Evolutionary conservation across 2,113 vertebrate genomes (phyloP).

Genomic region (Labeo rohita): DNA sequence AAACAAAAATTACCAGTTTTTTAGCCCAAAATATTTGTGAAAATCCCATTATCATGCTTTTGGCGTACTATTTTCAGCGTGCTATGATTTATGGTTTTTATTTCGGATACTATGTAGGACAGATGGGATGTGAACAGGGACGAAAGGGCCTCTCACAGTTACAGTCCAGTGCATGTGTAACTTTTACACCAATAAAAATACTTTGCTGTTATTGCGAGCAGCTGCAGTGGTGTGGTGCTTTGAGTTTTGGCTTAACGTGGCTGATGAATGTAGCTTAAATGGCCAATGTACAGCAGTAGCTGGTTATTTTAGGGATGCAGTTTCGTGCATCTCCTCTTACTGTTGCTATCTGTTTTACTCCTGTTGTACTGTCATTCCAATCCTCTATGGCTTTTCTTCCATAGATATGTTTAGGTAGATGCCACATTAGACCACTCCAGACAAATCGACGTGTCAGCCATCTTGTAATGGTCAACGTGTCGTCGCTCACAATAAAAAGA

Average conservation of each 20-base stretch:
- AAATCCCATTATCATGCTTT: neutral
- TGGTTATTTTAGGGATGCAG: neutral
- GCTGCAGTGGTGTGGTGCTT: neutral
- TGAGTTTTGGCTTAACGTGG: neutral
- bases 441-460: neutral
- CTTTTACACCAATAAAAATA: conserved; percentile 1
- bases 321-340: neutral
- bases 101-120: neutral
- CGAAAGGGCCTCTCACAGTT: neutral
- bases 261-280: neutral
- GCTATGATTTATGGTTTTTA: neutral
- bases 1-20: too few species aligned
- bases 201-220: neutral
- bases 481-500: neutral
- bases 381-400: neutral
- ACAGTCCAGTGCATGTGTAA: neutral
- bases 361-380: neutral
- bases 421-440: neutral
- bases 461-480: neutral
- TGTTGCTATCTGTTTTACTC: neutral
- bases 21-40: neutral
- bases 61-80: neutral
- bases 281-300: neutral
- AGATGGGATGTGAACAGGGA: neutral
- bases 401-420: conserved; percentile 1